Base-by-base conservation (phyloP, 1,140 invertebrate species). In the Campoletis sonorensis region DNA sequence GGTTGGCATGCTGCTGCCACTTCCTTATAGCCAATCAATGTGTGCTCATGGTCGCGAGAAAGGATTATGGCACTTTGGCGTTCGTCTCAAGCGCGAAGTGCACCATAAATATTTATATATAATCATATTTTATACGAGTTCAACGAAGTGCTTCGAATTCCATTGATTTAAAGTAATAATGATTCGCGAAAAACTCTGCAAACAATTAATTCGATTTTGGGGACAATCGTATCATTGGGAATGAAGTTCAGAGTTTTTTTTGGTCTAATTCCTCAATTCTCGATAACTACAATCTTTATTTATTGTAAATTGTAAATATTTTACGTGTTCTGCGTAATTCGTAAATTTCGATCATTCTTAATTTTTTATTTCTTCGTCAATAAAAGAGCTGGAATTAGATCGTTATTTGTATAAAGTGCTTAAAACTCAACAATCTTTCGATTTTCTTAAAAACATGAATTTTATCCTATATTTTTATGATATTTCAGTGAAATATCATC, bases 21-120 rank as follows among this genome's bases (percentile, higher is more conserved):
- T 89, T 89, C 85, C 88, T 88, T 87, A 88, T 87, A 81, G 85
- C 75, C 86, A 87, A 89, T 90, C 87, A 86, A 86, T 85, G 84
- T 71, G 79, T 73, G 84, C 81, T 85, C 81, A 84, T 79, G 77
- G 79, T 76, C 79, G 45, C 79, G 45, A 30, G 58, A 64, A 21
- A 72, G 70, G 68, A 51, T 82, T 79, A 78, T 73, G 78, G 77
- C 71, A 27, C 26, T 73, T 21, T 21, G 71, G 71, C 71, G 71
- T 73, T 45, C 71, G 45, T 73, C 23, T 40, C 10, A 45, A 45
- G 71, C 33, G 33, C 33, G 26, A 45, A 45, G 71, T 73, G 10
- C 33, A 5, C 18, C n/a, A 16, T 73, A 26, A 45, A 73, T 51
- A 73, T 21, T 37, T 73, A 73, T 1, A 51, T 45, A 51, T 73